Base-by-base conservation (phyloP, 2,113 vertebrate genomes). In the Odobenus rosmarus region DNA sequence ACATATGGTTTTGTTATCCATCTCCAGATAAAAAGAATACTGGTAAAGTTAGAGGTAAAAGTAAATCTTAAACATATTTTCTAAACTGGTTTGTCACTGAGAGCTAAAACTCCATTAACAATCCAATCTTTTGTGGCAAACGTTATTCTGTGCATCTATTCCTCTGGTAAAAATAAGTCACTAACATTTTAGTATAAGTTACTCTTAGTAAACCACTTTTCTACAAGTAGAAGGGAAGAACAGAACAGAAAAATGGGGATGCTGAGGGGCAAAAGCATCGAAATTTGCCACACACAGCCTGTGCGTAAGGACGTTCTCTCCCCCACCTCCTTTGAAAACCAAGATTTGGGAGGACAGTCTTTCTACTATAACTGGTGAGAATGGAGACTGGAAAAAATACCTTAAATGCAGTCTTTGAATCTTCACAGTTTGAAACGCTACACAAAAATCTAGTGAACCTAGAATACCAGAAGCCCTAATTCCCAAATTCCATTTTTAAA, bases 401-500 rank as follows among this genome's bases (percentile, higher is more conserved):
- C 0, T 64, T 19, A 21, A 26, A 36, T 7, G 4, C 0, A 21
- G 3, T 1, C 7, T 1, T 23, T 16, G 1, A 5, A 1, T 16
- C 8, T 80, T 26, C 71, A 33, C 33, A n/a, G 5, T 53, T 64
- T n/a, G 57, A 53, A 42, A 83, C 46, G 23, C 21, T 21, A 24
- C 42, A 53, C 49, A 76, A 28, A n/a, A 55, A 28, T 42, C 67
- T 11, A 64, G 12, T n/a, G 93, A 55, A 74, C 55, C 55, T 7
- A n/a, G 42, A 39, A 36, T 4, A 10, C 69, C 62, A 39, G 3
- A 2, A 61, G 55, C 59, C 15, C 46, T 36, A 19, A 9, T 0
- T 62, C 80, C 51, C 36, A 46, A 13, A 5, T 31, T 86, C 71
- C 49, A 19, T 82, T 19, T 36, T 2, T 5, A 23, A 97, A 90